Evolutionary conservation across 2,113 vertebrate genomes (phyloP), one percentile per base, ranked within the genome.

Genomic region (Pelvicachromis taeniatus): DNA sequence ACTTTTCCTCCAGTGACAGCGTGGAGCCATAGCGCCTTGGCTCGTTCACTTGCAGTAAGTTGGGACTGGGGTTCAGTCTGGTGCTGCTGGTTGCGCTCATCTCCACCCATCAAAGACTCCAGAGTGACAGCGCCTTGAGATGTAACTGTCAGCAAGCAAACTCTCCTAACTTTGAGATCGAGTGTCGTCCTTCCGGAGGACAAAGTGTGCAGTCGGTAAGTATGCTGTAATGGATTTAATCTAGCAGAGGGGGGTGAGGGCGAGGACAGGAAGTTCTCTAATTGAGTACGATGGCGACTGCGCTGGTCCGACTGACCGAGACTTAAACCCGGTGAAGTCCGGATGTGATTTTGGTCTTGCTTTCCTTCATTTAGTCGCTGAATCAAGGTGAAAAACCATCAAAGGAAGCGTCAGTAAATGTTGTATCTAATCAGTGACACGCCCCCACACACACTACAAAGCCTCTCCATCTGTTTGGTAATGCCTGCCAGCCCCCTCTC

Each of bases 1-100:
- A 97, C 95, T 97, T 98, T 91, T 99, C 98, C 95, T 97, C 97
- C 90, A 98, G 95, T 0, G 97, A 97, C 95, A 95, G 89, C 75
- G 95, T 96, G 2, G 97, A 96, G 85, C 95, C 95, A 88, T 96
- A 97, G 92, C 96, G 89, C 87, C 90, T 96, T 33, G 97, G 97
- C 96, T 97, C 95, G 88, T 95, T 96, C 91, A 97, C 96, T 94
- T 97, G 97, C 90, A 97, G 84, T 82, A 94, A 94, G 93, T 87
- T 97, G 33, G 87, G 96, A 95, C 97, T 97, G 94, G 92, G 90
- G 79, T 5, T 93, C 77, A 90, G 91, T 84, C 88, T 95, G 88
- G 95, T 95, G 96, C 94, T 95, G 84, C 86, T 94, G 93, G 94
- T 92, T 95, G 92, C 93, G 88, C 91, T 91, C 94, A 95, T 94